Evolutionary conservation across 2,888 invertebrate species (phyloP).

Genomic region (Lissonota sp.): DNA sequence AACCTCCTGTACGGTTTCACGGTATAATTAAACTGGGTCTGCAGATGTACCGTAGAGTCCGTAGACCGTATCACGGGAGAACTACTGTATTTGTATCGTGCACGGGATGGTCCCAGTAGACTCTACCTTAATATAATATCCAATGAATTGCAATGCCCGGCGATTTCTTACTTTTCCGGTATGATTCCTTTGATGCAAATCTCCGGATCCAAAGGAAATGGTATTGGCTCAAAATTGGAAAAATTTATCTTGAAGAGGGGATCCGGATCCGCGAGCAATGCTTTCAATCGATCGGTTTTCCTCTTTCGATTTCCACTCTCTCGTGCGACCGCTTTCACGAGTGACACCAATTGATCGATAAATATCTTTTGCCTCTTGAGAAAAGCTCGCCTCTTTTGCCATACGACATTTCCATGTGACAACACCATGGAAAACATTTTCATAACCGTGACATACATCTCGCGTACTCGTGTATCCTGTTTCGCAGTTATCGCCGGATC

Average conservation of each 20-base stretch:
- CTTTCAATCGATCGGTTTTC: constrained; percentile 95
- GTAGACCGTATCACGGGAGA: no score
- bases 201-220: constrained; percentile 97
- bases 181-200: constrained; percentile 95
- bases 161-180: constrained; percentile 88
- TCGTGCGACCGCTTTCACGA: constrained; percentile 94
- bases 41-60: no score
- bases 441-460: constrained; percentile 96
- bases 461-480: constrained; percentile 90
- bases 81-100: neutral
- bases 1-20: no score
- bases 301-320: constrained; percentile 96
- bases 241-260: constrained; percentile 93
- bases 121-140: neutral
- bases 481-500: constrained; percentile 87
- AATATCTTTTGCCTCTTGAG: constrained; percentile 95
- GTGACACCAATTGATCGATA: constrained; percentile 94
- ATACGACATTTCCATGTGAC: constrained; percentile 88
- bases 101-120: neutral
- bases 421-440: constrained; percentile 92
- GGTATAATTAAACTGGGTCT: no score
- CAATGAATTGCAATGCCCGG: neutral
- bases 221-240: constrained; percentile 95
- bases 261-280: constrained; percentile 92
- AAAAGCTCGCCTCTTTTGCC: constrained; percentile 90